Percentiles rank a stretch among this genome's conserved stretches.
These are phyloP conservation scores for Drosophila persimilis DNA, from an alignment of 1,140 invertebrate genomes.

Conservation along the genomic window DNA sequence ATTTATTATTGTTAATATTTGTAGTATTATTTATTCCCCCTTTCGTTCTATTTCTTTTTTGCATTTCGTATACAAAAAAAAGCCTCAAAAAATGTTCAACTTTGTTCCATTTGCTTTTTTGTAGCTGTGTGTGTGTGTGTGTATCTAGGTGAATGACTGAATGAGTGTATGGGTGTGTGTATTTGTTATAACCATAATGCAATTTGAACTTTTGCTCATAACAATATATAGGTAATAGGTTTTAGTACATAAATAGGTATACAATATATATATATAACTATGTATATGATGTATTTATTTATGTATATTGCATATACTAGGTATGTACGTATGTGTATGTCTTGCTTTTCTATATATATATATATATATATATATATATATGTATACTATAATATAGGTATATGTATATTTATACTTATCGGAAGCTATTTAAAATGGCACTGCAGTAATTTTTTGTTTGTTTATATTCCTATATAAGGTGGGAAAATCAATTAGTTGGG, in stretches of 20 bases:
- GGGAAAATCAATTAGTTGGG: slow-evolving; percentile 82
- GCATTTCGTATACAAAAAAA: slow-evolving; percentile 59
- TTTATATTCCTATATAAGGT: slow-evolving; percentile 81
- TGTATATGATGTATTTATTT: too few relatives aligned
- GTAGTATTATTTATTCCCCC: slow-evolving; percentile 7
- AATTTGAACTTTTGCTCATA: slow-evolving; percentile 80
- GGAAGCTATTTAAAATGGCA: slow-evolving; percentile 83
- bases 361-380: slow-evolving; percentile 55
- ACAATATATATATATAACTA: slow-evolving; percentile 61
- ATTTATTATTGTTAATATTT: slow-evolving; percentile 20
- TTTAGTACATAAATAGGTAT: slow-evolving; percentile 72
- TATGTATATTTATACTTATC: slow-evolving; percentile 69
- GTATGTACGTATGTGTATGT: too few relatives aligned
- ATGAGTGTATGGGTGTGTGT: slow-evolving; percentile 9
- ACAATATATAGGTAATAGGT: slow-evolving; percentile 64
- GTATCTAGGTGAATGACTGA: too few relatives aligned
- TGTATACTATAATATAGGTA: slow-evolving; percentile 70
- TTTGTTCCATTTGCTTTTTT: slow-evolving; percentile 76
- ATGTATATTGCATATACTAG: too few relatives aligned
- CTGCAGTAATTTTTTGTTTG: slow-evolving; percentile 78
- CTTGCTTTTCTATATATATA: too few relatives aligned
- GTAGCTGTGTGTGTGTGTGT: slow-evolving; percentile 4
- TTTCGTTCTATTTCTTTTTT: slow-evolving; percentile 15
- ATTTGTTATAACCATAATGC: slow-evolving; percentile 63
- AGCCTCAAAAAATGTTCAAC: slow-evolving; percentile 78